Base-by-base conservation (phyloP, 2,888 invertebrate genomes). In the Campoletis raptor region DNA sequence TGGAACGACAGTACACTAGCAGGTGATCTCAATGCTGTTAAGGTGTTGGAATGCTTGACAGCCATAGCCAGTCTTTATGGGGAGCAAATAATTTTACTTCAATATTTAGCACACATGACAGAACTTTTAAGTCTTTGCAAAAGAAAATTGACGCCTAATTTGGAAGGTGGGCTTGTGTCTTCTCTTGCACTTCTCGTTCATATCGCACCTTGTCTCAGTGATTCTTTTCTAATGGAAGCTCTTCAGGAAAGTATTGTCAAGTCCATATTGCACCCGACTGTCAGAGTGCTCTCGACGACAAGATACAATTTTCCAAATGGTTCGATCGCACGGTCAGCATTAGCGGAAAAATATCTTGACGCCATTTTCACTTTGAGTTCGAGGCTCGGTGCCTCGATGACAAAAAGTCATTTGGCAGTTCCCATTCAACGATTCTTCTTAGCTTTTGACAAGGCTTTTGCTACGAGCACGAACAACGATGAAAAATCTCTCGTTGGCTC, bases 41-140 rank as follows among this genome's bases (percentile, higher is more conserved):
- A 98, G 92, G 98, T 99, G n/a, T 95, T 99, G 88, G 97, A 98
- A 90, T 98, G 98, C 93, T 96, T 99, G 40, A 97, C 97, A 86
- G 97, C 97, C 88, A 98, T 99, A 89, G 97, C 98, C 79, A 97
- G 97, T 97, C 93, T 98, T 91, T 98, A 98, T 94, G 98, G 98
- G 37, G 98, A 98, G 92, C 97, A 98, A 91, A 96, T 98, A 85
- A 97, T 98, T 91, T 95, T 98, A 88, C 95, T 97, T 89, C 99
- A 99, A 94, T 99, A 98, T 94, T 95, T 99, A 88, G 98, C 98
- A 0, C 98, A 98, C 92, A 97, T 98, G 95, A 97, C 97, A 45
- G 98, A 98, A 93, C 94, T 98, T 86, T 96, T 98, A 72, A 96
- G 97, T 1, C 96, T 98, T 21, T 98, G 98, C 90, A 96, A 97